Base-by-base conservation (phyloP, 2,113 vertebrate genomes). In the Paratilapia polleni region DNA sequence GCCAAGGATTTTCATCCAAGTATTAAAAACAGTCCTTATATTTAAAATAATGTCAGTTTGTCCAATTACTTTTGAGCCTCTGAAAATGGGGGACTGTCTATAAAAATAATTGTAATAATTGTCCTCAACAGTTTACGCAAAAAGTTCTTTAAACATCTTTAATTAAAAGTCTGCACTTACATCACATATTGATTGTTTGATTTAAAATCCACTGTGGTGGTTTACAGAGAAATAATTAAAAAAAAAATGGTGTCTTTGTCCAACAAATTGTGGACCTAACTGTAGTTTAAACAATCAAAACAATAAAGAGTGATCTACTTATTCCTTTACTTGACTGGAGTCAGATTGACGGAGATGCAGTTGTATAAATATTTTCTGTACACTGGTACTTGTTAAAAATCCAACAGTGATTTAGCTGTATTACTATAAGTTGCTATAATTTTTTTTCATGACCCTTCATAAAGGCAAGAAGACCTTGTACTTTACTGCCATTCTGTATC, bases 401-500 rank as follows among this genome's bases (percentile, higher is more conserved):
- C 20, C 58, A 70, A 22, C 4, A 75, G 12, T 73, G 59, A 26
- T 56, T 84, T 66, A 24, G 24, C 49, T 81, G 26, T 84, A 64
- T 88, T 43, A 70, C 22, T 49, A 70, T 81, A 81, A 59, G 49
- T 77, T 86, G 28, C 62, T 75, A 77, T 83, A 34, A 31, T 84
- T 58, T 84, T 58, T 89, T 78, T 85, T 34, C 17, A 49, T 41
- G 58, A 76, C 80, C 41, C 61, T 83, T 73, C 36, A 83, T 77
- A 64, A 82, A 79, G 70, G 80, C 47, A 75, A 60, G 63, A 62
- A 77, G 57, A 89, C 74, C 70, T 36, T 56, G 49, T 70, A 63
- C 64, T 74, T 81, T 36, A 61, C 76, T 61, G 89, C 92, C 92
- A 90, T 82, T 88, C 58, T 76, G 85, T 78, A 75, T 92, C 60